Evolutionary conservation across 2,888 invertebrate genomes (phyloP), one percentile per base, ranked within the genome.

Genomic region (Yponomeuta malinellus): DNA sequence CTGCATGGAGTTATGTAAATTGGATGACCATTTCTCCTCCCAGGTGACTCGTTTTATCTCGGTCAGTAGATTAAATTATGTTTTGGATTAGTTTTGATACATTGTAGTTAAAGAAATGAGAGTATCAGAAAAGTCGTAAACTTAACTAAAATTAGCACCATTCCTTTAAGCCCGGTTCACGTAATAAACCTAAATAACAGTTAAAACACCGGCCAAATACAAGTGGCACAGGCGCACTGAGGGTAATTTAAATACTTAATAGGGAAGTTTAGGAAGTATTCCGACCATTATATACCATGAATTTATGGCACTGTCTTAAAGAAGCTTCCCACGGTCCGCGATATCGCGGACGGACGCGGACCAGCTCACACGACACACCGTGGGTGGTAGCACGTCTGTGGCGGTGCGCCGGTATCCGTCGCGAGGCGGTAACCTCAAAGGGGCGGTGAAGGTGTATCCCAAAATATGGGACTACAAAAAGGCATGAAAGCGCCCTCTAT

Each of bases 21-120:
- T n/a, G 37, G 29, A 70, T 48, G 65, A 31, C 65, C 64, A 70
- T 70, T 70, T 70, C 70, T 48, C 70, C 65, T 70, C 37, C 10
- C 37, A 65, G 12, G 52, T 10, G 65, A 70, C 70, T 65, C 31
- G 70, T 70, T 70, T 70, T 65, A 65, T 37, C 29, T 64, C 2
- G 31, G 23, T 3, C n/a, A 37, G 15, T 67, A 12, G 67, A 37
- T 29, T 67, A 43, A 43, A 67, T 33, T 33, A 43, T 43, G 43
- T 67, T 67, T 6, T 43, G 43, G 15, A 37, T 67, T 37, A 67
- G 43, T 67, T 67, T 5, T 6, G 10, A 37, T 37, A 12, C 0
- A 43, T 33, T 64, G 2, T 64, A 29, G 1, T 43, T 8, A 43
- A 63, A 63, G 15, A n/a, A n/a, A 63, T 63, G 63, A 63, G 63